A percentile compares a stretch with the other conserved stretches of the same genome.
Evolutionary conservation across 2,113 vertebrate genomes (phyloP).

Genomic region (Bujurquina vittata): DNA sequence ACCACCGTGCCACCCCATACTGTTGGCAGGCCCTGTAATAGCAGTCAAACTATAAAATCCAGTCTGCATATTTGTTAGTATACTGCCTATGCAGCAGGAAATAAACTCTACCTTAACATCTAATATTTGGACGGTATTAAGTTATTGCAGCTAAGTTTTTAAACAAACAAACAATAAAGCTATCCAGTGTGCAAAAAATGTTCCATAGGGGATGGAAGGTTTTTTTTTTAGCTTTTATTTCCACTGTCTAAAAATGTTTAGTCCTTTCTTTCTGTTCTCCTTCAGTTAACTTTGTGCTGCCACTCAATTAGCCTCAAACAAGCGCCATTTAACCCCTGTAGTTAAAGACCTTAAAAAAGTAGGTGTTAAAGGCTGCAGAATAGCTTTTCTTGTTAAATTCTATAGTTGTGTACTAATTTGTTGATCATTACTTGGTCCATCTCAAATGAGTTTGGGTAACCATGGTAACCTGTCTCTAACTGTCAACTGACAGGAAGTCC

Average conservation of each 20-base stretch:
- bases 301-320: slow-evolving; percentile 5
- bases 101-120: not conserved
- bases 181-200: not conserved
- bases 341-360: not conserved
- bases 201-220: rapidly evolving
- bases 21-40: not conserved
- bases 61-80: not conserved
- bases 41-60: not conserved
- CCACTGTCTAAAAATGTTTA: not conserved
- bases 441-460: not conserved
- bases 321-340: not conserved
- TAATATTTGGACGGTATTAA: not conserved
- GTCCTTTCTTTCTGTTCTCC: not conserved
- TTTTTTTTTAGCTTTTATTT: too few species aligned
- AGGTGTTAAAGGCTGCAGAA: not conserved
- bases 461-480: not conserved
- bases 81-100: not conserved
- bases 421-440: not conserved
- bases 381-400: not conserved
- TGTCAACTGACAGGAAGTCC: not conserved
- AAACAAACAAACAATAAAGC: not conserved
- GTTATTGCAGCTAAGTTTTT: not conserved
- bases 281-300: not conserved
- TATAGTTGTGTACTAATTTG: not conserved
- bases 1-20: not conserved